Conservation (phyloP, 2,888 invertebrate genomes). For the Diloba caeruleocephala region DNA sequence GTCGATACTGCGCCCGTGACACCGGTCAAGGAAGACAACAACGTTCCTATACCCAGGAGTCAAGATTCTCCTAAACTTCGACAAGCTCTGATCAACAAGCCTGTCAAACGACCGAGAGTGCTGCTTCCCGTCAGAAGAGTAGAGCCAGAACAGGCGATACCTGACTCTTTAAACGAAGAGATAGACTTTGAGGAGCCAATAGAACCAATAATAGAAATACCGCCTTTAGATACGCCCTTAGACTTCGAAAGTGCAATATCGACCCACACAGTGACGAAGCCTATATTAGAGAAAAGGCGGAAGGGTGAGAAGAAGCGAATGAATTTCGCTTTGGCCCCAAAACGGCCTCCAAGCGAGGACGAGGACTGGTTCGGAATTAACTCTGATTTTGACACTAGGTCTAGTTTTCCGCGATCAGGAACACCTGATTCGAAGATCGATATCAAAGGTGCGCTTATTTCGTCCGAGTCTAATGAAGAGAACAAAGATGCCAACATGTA, state of each 20-base stretch:
- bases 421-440: conserved; percentile 80
- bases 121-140: conserved; percentile 74
- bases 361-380: conserved; percentile 76
- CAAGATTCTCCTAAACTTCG: conserved; percentile 81
- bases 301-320: conserved; percentile 66
- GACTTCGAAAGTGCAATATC: conserved; percentile 82
- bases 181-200: conserved; percentile 38
- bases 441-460: conserved; percentile 55
- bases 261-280: conserved; percentile 79
- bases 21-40: conserved; percentile 48
- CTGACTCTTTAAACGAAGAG: conserved; percentile 51
- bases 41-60: conserved; percentile 53
- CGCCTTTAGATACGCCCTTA: conserved; percentile 50
- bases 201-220: conserved; percentile 47
- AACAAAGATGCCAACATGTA: conserved; percentile 70
- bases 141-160: conserved; percentile 58
- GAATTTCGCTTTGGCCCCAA: conserved; percentile 63
- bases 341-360: conserved; percentile 72
- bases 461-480: conserved; percentile 75
- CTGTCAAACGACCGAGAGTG: conserved; percentile 78
- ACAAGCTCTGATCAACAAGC: conserved; percentile 71
- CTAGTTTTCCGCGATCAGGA: conserved; percentile 79
- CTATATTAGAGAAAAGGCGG: conserved; percentile 56
- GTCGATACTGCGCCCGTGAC: conserved; percentile 51
- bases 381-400: conserved; percentile 80